These are phyloP conservation scores for Antedon mediterranea DNA, from an alignment of 53 echinoderm and acorn worm genomes.

Conservation along the genomic window DNA sequence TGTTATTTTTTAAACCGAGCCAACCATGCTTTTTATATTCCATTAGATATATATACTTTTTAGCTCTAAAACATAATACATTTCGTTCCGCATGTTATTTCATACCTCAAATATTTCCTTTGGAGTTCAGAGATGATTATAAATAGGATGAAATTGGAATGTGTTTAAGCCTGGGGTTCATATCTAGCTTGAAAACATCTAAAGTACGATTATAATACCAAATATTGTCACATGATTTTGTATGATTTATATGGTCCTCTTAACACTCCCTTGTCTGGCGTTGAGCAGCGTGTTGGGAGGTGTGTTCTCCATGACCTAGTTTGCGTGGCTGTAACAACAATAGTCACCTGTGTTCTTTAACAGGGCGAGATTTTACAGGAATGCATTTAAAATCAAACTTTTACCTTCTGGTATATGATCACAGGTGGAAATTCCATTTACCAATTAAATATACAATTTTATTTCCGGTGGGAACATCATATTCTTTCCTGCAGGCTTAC, in stretches of 20 bases:
- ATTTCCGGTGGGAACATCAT: not conserved
- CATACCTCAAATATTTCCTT: not conserved
- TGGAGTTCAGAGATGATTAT: not conserved
- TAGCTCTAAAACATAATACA: no score
- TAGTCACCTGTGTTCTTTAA: not conserved
- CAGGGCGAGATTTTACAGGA: not conserved
- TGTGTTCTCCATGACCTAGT: not conserved
- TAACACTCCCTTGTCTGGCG: not conserved
- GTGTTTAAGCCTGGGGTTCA: not conserved
- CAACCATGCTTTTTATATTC: no score
- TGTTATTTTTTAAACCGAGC: no score
- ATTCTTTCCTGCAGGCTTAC: not conserved
- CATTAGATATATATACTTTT: no score
- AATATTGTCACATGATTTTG: not conserved
- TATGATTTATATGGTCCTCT: not conserved
- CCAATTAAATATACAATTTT: not conserved
- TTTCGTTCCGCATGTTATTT: no score
- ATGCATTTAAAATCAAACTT: not conserved
- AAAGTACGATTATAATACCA: not conserved
- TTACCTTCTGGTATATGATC: not conserved
- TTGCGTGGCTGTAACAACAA: not conserved
- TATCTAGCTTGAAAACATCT: not conserved
- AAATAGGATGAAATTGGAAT: not conserved
- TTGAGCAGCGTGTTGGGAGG: not conserved
- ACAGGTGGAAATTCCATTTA: not conserved